Evolutionary conservation across 2,888 invertebrate species (phyloP), one percentile per base, ranked within the genome.

Genomic region (Plutella xylostella): DNA sequence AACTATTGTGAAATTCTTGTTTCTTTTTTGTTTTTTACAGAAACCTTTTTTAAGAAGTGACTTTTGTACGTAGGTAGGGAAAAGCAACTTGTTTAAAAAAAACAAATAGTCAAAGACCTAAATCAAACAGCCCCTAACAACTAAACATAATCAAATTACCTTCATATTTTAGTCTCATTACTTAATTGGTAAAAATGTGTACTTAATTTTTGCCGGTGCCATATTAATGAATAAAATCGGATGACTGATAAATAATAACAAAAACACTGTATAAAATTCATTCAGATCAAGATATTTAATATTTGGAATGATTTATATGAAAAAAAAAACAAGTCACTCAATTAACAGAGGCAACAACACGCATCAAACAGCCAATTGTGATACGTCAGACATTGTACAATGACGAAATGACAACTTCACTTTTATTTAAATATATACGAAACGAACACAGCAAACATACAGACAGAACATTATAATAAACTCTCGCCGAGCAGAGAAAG

Each of bases 401-500:
- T 66, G 63, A 68, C 60, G 66, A 65, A 63, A 63, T 63, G 64
- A 64, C 65, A 62, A 61, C 64, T 62, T 60, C 57, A 65, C 63
- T 61, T 60, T 64, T 68, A 72, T 72, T 71, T 68, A 72, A 71
- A 72, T 71, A 25, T 18, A n/a, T n/a, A n/a, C 33, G 33, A n/a
- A 25, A 42, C 33, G 30, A 41, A 42, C 57, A 63, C 59, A 42
- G 67, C 69, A 66, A 67, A 72, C 73, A 69, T 67, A 64, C 66
- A 65, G 54, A 68, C 33, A 31, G 21, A 71, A 77, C 76, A 77
- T 69, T 78, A 75, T 76, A 76, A 77, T 77, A 78, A 74, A 72
- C 55, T 43, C 33, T 14, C 33, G 55, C 54, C 50, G 48, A 58
- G 58, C 59, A 60, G 69, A 63, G 67, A 64, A 68, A 74, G 65